Base-by-base conservation (phyloP, 2,888 invertebrate species). In the Trachelus troglodyta region DNA sequence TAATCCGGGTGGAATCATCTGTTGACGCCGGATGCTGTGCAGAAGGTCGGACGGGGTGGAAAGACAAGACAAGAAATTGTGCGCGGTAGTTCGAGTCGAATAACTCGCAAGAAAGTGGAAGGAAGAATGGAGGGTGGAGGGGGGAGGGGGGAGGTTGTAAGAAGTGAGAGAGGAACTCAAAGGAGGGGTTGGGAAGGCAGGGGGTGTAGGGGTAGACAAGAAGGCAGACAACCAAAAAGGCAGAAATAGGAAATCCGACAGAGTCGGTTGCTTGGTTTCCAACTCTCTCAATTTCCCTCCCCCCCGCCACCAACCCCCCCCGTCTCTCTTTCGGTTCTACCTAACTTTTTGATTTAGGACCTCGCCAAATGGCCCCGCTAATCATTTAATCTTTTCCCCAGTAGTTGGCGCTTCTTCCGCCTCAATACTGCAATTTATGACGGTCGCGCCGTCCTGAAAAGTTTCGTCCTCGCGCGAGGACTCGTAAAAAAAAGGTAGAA, bases 381-480 rank as follows among this genome's bases (percentile, higher is more conserved):
- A 87, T 87, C 85, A 85, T 84, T 86, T 87, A 86, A 86, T 86
- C 86, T 84, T 81, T 83, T 82, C 80, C 82, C 77, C 81, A 83
- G 84, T 83, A 85, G 85, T 85, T 86, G 85, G 85, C 85, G 85
- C 83, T 83, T 84, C 84, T 84, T 84, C 83, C 83, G 82, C 83
- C 82, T 81, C 84, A 83, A 84, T 85, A 84, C 85, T 85, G 81
- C 85, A 85, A 86, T 86, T 86, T 85, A 85, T 85, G 83, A 81
- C 31, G 69, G 77, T 74, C 69, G 40, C 40, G 69, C 74, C 75
- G 68, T 77, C 74, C 81, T 82, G 79, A 83, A 84, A 84, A 83
- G 81, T 84, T 84, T 83, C 76, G 80, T 82, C 80, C 78, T 33
- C 33, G 4, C 37, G 37, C 40, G 40, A 40, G 40, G 40, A 40